Evolutionary conservation across 2,888 invertebrate genomes (phyloP).

Genomic region (Sphaeridia pumilis): DNA sequence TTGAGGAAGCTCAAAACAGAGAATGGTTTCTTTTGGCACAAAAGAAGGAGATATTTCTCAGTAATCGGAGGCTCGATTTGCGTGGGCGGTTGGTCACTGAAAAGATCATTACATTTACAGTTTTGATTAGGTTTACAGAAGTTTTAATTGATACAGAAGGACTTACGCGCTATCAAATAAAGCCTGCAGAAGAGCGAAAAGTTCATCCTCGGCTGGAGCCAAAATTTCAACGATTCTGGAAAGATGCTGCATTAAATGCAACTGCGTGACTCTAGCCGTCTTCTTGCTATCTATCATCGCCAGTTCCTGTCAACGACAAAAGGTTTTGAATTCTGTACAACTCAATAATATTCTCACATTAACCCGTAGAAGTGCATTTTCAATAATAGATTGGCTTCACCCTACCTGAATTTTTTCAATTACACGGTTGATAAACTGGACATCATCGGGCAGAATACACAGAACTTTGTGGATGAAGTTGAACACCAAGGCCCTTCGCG

Average conservation of each 20-base stretch:
- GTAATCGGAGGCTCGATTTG: constrained; percentile 43
- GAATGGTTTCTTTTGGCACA: constrained; percentile 48
- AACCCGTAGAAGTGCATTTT: neutral
- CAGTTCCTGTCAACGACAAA: constrained; percentile 43
- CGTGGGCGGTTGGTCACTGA: constrained; percentile 31
- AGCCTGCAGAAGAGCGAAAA: constrained; percentile 50
- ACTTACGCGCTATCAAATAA: constrained; percentile 44
- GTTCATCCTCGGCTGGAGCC: constrained; percentile 40
- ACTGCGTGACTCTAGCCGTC: constrained; percentile 51
- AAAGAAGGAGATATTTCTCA: constrained; percentile 52
- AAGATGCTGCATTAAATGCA: constrained; percentile 45
- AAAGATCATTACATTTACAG: no score
- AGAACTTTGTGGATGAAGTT: constrained; percentile 43
- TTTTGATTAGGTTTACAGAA: no score
- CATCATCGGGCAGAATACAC: constrained; percentile 25
- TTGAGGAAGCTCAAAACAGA: constrained; percentile 47
- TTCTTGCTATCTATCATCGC: constrained; percentile 50
- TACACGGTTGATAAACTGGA: neutral
- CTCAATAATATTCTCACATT: neutral
- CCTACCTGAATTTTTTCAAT: constrained; percentile 24
- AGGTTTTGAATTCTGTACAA: constrained; percentile 5
- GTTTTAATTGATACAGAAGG: no score
- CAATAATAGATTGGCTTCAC: constrained; percentile 3
- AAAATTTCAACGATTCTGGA: constrained; percentile 43
- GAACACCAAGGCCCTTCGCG: constrained; percentile 52